Evolutionary conservation across 2,888 invertebrate genomes (phyloP), one percentile per base, ranked within the genome.

Genomic region (Tetragonula carbonaria): DNA sequence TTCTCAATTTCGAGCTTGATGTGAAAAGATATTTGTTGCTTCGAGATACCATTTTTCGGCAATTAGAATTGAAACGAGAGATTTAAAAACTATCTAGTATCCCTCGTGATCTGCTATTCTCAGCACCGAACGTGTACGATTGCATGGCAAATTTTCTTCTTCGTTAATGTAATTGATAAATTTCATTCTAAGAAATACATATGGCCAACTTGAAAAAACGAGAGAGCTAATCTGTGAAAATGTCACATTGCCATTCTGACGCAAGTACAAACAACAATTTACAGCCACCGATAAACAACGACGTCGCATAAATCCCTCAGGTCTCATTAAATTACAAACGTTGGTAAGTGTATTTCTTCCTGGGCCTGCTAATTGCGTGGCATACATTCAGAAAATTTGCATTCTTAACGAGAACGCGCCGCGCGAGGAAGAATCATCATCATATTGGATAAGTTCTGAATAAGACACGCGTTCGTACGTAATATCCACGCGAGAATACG

Each of bases 401-500:
- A 65, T 65, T 33, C 38, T 33, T 65, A 65, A 65, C 28, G 23
- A 28, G 62, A 21, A 65, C 21, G 33, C 21, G 11, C 16, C 16
- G 6, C 62, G 2, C 33, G 5, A 21, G 0, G 8, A 45, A 8
- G 8, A 45, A 65, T 6, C 0, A 28, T 21, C 63, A 18, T 28
- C 66, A 13, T 45, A 45, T 66, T n/a, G n/a, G n/a, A 14, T 45
- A 55, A 23, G 50, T n/a, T 13, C 28, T 66, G 55, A 77, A 72
- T 72, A 71, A 28, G 21, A 18, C 53, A 6, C 62, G 65, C 65
- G 38, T 74, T n/a, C 38, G 18, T 21, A 66, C 73, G 55, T 28
- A 73, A 73, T 78, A 73, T 66, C 66, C 50, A 73, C 65, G 14
- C 33, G 55, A 16, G n/a, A 6, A 66, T 45, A 45, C 55, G 8